Evolutionary conservation across 2,113 vertebrate species (phyloP).

Genomic region (Mus spicilegus): DNA sequence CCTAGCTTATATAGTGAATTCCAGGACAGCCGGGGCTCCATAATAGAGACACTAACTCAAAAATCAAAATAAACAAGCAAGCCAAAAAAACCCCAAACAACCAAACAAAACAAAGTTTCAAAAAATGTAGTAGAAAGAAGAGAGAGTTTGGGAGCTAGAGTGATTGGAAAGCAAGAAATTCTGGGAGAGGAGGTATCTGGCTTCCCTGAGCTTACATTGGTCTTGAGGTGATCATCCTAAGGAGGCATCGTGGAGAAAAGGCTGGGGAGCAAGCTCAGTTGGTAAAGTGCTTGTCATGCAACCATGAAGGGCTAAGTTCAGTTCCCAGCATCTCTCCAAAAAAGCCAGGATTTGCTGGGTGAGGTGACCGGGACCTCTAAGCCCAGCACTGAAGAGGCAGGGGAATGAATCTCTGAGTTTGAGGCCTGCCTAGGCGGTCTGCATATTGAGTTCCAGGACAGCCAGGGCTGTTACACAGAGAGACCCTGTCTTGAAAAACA

Average conservation of each 20-base stretch:
- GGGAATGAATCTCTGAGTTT: background rate
- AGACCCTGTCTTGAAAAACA: background rate
- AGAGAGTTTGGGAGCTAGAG: background rate
- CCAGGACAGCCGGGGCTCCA: background rate
- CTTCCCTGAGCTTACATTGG: conserved; percentile 3
- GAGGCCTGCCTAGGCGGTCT: background rate
- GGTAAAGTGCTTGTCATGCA: background rate
- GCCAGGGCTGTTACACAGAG: background rate
- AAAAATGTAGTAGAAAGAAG: background rate
- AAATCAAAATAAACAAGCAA: background rate
- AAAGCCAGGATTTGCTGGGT: background rate
- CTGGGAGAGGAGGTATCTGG: background rate
- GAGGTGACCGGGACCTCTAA: background rate
- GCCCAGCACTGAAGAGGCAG: background rate
- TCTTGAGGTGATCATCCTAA: background rate
- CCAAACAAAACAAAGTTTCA: background rate
- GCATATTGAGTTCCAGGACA: background rate
- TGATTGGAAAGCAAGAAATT: background rate
- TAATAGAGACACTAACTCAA: background rate
- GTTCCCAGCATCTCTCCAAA: background rate
- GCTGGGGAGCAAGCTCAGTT: background rate
- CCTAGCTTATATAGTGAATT: background rate
- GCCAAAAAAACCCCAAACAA: background rate
- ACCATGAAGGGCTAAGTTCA: background rate
- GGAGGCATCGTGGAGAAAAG: background rate